Conservation (phyloP, 2,888 invertebrate genomes). For the Tethea ocularis region DNA sequence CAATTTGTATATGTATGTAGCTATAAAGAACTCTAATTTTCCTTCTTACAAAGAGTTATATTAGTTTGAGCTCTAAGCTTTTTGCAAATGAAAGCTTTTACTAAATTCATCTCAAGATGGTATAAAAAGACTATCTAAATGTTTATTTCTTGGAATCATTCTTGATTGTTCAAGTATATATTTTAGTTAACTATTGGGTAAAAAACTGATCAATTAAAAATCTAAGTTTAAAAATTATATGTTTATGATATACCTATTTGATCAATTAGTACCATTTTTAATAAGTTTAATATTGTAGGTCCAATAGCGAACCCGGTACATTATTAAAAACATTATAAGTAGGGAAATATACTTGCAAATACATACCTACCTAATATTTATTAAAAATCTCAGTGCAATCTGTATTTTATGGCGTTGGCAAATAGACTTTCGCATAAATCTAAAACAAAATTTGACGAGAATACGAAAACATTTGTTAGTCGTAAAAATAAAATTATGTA, state of each 20-base stretch:
- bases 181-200: too few relatives aligned
- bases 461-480: conserved; percentile 48
- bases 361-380: conserved; percentile 41
- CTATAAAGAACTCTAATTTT: background rate
- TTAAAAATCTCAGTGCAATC: conserved; percentile 60
- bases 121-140: background rate
- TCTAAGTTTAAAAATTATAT: too few relatives aligned
- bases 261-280: too few relatives aligned
- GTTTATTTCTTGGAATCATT: background rate
- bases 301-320: too few relatives aligned
- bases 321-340: conserved; percentile 14
- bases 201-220: too few relatives aligned
- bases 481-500: conserved; percentile 41
- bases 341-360: conserved; percentile 20
- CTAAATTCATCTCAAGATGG: background rate
- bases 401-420: conserved; percentile 50
- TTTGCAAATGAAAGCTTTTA: background rate
- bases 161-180: too few relatives aligned
- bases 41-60: background rate
- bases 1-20: too few relatives aligned
- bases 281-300: too few relatives aligned
- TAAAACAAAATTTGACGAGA: conserved; percentile 45
- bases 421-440: conserved; percentile 51
- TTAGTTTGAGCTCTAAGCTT: background rate
- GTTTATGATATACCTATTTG: too few relatives aligned